phyloP scores from a whole-genome alignment of 2,797 vertebrate species.

The Aselliscus stoliczkanus region DNA sequence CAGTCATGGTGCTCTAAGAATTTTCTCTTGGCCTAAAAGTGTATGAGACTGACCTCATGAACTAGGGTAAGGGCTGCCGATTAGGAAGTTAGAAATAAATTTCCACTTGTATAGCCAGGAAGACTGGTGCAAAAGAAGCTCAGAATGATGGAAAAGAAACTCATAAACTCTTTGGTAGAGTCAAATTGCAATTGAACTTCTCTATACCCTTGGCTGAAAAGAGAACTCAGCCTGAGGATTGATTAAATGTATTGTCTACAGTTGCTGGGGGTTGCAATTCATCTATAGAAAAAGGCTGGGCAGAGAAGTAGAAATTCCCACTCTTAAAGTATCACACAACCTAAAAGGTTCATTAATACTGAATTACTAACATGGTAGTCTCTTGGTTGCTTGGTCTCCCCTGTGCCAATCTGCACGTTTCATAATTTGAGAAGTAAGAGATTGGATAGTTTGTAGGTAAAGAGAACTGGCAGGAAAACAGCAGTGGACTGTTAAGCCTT shows the following conservation, averaged over 20 bases:
- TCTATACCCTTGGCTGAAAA: background rate
- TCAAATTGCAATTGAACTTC: background rate
- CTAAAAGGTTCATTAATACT: background rate
- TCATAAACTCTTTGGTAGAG: background rate
- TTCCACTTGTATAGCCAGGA: background rate
- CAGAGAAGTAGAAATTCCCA: background rate
- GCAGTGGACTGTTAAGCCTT: background rate
- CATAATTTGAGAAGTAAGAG: slow-evolving; percentile 3
- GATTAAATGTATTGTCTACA: background rate
- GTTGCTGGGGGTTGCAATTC: background rate
- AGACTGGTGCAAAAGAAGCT: background rate
- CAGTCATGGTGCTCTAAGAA: background rate
- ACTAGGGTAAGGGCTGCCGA: background rate
- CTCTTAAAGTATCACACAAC: slow-evolving; percentile 3
- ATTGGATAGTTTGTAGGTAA: background rate
- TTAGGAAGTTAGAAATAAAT: slow-evolving; percentile 4
- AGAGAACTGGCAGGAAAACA: background rate
- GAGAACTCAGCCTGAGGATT: background rate
- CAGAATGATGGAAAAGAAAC: background rate
- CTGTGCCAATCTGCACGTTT: background rate
- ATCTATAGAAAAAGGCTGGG: background rate
- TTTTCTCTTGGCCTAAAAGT: background rate
- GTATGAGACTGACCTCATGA: background rate
- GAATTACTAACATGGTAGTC: background rate
- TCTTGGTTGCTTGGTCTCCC: background rate